Evolutionary conservation across 2,888 invertebrate species (phyloP).

Genomic region (Dorcus hopei): DNA sequence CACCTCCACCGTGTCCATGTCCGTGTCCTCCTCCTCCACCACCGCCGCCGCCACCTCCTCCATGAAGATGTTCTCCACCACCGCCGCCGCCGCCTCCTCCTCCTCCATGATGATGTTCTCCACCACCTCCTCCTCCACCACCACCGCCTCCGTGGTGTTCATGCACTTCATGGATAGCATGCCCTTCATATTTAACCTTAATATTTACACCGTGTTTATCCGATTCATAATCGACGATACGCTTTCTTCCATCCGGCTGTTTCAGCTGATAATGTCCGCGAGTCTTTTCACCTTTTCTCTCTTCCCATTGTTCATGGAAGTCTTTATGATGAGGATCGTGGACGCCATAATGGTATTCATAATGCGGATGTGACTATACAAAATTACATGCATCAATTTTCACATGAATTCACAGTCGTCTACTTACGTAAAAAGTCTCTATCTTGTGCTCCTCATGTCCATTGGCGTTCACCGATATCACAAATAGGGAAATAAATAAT

Average conservation of each 20-base stretch:
- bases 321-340: conserved; percentile 43
- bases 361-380: conserved; percentile 40
- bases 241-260: conserved; percentile 43
- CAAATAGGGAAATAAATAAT: too few relatives aligned
- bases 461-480: too few relatives aligned
- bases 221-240: conserved; percentile 43
- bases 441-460: too few relatives aligned
- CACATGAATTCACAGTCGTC: too few relatives aligned
- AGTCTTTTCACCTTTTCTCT: conserved; percentile 38
- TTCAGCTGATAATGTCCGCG: conserved; percentile 41
- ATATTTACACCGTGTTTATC: conserved; percentile 44
- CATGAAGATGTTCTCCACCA: conserved; percentile 5
- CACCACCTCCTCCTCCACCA: conserved; percentile 9
- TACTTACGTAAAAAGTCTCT: too few relatives aligned
- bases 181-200: conserved; percentile 36
- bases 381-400: conserved; percentile 29
- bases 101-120: conserved; percentile 11
- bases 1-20: neutral
- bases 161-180: conserved; percentile 23
- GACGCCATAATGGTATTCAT: conserved; percentile 44
- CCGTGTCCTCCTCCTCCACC: conserved; percentile 2
- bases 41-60: conserved; percentile 4
- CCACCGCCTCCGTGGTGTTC: conserved; percentile 13
- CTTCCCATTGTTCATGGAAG: conserved; percentile 42
- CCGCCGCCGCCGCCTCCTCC: conserved; percentile 5